Evolutionary conservation across 2,888 invertebrate species (phyloP).

Genomic region (Caenorhabditis sp.): DNA sequence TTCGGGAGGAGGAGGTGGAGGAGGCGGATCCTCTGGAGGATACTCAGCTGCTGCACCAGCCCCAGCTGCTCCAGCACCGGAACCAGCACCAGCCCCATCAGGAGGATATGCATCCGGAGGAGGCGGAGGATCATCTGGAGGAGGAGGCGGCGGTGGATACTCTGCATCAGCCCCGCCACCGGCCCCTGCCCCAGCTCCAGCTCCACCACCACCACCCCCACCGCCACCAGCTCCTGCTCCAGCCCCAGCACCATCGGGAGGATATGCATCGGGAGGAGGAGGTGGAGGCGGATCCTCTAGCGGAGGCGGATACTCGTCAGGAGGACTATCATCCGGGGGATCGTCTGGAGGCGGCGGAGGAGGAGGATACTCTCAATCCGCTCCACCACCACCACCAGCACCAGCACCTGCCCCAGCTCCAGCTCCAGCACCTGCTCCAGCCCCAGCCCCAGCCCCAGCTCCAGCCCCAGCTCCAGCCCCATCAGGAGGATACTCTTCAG

Average conservation of each 20-base stretch:
- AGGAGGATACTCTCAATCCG: constrained; percentile 4
- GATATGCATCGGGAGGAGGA: not conserved
- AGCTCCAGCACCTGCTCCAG: not conserved
- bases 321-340: not conserved
- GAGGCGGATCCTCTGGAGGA: constrained; percentile 24
- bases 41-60: not conserved
- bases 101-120: not conserved
- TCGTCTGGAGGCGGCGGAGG: constrained; percentile 29
- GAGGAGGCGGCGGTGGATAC: constrained; percentile 20
- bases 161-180: constrained; percentile 25
- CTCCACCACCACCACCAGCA: constrained; percentile 4
- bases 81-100: not conserved
- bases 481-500: not conserved
- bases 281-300: constrained; percentile 17
- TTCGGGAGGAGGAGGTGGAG: constrained; percentile 15
- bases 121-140: not conserved
- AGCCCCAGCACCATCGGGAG: constrained; percentile 26
- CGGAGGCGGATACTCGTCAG: constrained; percentile 5
- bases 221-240: constrained; percentile 29
- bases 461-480: not conserved
- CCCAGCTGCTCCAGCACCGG: not conserved
- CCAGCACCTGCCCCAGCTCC: constrained; percentile 14
- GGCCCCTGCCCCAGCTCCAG: constrained; percentile 29
- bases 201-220: constrained; percentile 21
- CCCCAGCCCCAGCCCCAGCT: not conserved